Percentiles rank a stretch among this genome's conserved stretches.
These are phyloP conservation scores for Hyposoter didymator DNA, from an alignment of 2,888 invertebrate species.

Conservation along the genomic window DNA sequence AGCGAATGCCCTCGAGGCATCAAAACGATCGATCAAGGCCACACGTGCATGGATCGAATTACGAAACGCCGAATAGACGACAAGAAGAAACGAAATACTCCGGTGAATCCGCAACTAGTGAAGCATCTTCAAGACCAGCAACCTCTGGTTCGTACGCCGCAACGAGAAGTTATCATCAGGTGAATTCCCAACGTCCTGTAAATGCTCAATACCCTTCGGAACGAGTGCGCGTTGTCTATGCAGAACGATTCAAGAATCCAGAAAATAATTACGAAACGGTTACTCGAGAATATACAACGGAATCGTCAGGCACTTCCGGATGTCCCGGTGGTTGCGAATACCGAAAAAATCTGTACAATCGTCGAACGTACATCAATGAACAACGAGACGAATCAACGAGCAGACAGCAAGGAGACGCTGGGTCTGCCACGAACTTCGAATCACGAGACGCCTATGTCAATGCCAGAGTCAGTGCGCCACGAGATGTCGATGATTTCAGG, in stretches of 20 bases:
- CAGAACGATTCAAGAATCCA: constrained; percentile 46
- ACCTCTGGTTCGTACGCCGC: constrained; percentile 18
- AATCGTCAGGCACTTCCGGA: constrained; percentile 12
- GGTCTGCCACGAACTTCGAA: constrained; percentile 51
- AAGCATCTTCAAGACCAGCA: constrained; percentile 8
- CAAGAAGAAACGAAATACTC: constrained; percentile 23
- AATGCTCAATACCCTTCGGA: constrained; percentile 14
- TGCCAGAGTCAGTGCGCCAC: constrained; percentile 4
- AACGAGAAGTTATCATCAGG: constrained; percentile 44
- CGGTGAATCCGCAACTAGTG: constrained; percentile 11
- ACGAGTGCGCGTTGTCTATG: constrained; percentile 51
- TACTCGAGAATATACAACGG: not conserved
- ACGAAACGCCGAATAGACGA: constrained; percentile 13
- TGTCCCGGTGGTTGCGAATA: constrained; percentile 30
- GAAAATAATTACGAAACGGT: constrained; percentile 22
- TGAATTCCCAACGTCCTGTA: constrained; percentile 13
- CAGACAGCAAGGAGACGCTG: constrained; percentile 22
- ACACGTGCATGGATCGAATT: constrained; percentile 36
- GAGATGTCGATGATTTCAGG: constrained; percentile 11
- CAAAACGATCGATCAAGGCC: constrained; percentile 16
- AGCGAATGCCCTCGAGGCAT: constrained; percentile 4
- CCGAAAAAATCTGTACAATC: constrained; percentile 30
- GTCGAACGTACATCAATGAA: not conserved
- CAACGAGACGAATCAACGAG: not conserved
- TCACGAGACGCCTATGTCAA: constrained; percentile 42